These are phyloP conservation scores for Helogale parvula DNA, from an alignment of 2,113 vertebrate genomes.

Conservation along the genomic window DNA sequence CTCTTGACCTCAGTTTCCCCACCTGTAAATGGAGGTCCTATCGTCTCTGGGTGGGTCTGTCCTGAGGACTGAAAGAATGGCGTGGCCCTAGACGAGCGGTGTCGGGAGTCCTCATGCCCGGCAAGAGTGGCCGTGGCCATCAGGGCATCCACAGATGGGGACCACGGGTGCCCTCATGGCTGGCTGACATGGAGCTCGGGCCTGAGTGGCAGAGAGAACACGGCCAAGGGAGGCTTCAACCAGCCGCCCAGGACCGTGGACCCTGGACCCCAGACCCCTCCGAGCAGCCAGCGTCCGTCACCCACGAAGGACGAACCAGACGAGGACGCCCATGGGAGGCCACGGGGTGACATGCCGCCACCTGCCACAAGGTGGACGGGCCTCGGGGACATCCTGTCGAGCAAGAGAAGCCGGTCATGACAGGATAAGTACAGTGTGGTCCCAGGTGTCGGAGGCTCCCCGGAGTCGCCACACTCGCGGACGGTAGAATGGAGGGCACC, in stretches of 20 bases:
- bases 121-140: background rate
- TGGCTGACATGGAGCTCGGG: background rate
- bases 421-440: accelerated
- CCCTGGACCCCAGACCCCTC: background rate
- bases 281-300: background rate
- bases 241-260: accelerated
- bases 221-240: background rate
- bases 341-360: accelerated
- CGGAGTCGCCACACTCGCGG: accelerated
- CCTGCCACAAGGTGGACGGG: accelerated
- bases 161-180: accelerated
- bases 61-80: too few relatives aligned
- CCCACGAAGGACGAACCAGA: background rate
- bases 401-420: accelerated
- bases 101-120: accelerated
- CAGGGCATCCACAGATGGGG: background rate
- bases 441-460: accelerated
- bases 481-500: too few relatives aligned
- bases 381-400: accelerated
- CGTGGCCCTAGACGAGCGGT: accelerated
- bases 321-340: accelerated
- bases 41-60: background rate
- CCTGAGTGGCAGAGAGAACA: background rate
- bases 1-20: background rate
- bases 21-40: background rate